A percentile compares a stretch with the other conserved stretches of the same genome.
Conservation (phyloP, 2,888 invertebrate species). For the Mesorhabditis sp. region DNA sequence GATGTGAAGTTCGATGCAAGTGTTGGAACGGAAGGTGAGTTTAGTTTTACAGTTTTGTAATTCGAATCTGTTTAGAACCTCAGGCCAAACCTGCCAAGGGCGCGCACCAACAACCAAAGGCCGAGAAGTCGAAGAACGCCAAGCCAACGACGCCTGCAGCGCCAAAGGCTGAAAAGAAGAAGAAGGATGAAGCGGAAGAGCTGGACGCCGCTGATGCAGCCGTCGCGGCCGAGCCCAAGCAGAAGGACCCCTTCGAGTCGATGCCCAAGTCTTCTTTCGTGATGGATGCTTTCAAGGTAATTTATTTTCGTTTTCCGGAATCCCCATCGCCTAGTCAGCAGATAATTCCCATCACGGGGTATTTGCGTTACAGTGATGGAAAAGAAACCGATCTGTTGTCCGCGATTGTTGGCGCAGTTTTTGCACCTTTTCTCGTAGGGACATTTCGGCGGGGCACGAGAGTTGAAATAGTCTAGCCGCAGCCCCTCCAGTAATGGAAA, state of each 20-base stretch:
- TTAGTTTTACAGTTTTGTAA: not conserved
- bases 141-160: constrained; percentile 6
- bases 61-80: too few species aligned
- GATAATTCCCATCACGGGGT: constrained; percentile 14
- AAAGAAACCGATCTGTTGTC: constrained; percentile 14
- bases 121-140: constrained; percentile 25
- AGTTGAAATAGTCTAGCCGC: not conserved
- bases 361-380: constrained; percentile 39
- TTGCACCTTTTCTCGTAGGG: not conserved
- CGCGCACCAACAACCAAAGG: not conserved
- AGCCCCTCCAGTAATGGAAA: not conserved
- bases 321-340: constrained; percentile 37
- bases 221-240: constrained; percentile 59
- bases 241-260: constrained; percentile 78
- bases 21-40: too few species aligned
- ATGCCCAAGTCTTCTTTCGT: constrained; percentile 87
- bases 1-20: constrained; percentile 67
- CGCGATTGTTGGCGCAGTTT: not conserved
- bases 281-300: constrained; percentile 86
- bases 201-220: constrained; percentile 45
- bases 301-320: too few species aligned
- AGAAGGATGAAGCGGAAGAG: constrained; percentile 24
- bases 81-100: too few species aligned
- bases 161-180: constrained; percentile 25
- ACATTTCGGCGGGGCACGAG: not conserved